phyloP scores from a whole-genome alignment of 2,797 vertebrate genomes.

The Sebastes itinus region DNA sequence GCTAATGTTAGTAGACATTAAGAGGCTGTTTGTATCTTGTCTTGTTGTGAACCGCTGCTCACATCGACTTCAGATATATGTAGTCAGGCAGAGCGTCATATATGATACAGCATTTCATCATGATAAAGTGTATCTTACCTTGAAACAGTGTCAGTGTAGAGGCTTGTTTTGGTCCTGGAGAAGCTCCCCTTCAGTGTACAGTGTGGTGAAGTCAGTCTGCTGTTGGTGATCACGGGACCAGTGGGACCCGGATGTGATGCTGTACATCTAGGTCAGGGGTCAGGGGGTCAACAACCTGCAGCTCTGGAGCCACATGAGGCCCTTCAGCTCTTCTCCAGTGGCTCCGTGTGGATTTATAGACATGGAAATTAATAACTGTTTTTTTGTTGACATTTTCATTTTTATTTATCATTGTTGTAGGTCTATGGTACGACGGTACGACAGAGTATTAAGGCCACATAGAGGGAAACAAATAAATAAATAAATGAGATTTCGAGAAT shows the following conservation, averaged over 20 bases:
- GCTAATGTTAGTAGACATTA: background rate
- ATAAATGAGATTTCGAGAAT: too few relatives aligned
- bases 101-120: background rate
- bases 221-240: rapidly evolving
- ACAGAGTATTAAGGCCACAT: too few relatives aligned
- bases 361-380: too few relatives aligned
- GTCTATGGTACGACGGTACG: too few relatives aligned
- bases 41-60: background rate
- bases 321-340: too few relatives aligned
- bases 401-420: too few relatives aligned
- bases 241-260: rapidly evolving
- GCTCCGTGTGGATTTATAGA: too few relatives aligned
- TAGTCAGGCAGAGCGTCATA: background rate
- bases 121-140: constrained; percentile 25
- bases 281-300: too few relatives aligned
- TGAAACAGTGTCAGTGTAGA: background rate
- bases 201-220: constrained; percentile 35
- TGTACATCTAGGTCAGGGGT: too few relatives aligned
- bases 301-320: too few relatives aligned
- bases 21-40: background rate
- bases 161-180: constrained; percentile 57
- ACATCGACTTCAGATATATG: background rate
- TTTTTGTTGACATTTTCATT: too few relatives aligned
- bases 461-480: too few relatives aligned
- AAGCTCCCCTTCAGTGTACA: background rate